Evolutionary conservation across 2,888 invertebrate species (phyloP), one percentile per base, ranked within the genome.

Genomic region (Aphodius sticticus): DNA sequence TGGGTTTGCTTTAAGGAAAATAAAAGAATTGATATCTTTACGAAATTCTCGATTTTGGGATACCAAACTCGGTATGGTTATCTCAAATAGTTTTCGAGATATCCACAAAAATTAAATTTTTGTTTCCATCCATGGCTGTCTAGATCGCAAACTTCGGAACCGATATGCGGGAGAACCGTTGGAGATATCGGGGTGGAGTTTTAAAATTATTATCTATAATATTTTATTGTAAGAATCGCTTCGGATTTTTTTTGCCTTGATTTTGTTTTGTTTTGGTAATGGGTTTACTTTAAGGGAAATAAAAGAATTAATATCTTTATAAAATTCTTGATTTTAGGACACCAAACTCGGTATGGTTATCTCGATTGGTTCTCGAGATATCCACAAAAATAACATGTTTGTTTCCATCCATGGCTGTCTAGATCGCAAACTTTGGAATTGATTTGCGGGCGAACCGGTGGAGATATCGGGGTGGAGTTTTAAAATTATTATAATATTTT

Each of bases 391-490:
- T 53, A 12, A 9, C 53, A 53, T 53, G 1, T 53, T 53, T 12
- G 53, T 53, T 53, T 53, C 53, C 2, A 5, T 53, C 53, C 53
- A 53, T 53, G 53, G 53, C 9, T 53, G 53, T 53, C 53, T 53
- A 53, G 53, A 53, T 53, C 53, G 53, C 9, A 26, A 12, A 53
- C 53, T 53, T 53, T 5, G 53, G 53, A 0, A 12, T 53, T 5
- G 53, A 53, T 53, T 53, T 53, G 53, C 53, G 53, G 53, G 53
- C 53, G 53, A 53, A 26, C 26, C 70, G 70, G 1, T 70, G 15
- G 9, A 70, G 26, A 26, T 70, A 26, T 70, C 15, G 70, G 70
- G 15, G 26, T 70, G 70, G 26, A 70, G 26, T 16, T 70, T 70
- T 38, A 38, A 38, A 38, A 38, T 38, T 38, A 6, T 6, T 6